A percentile compares a stretch with the other conserved stretches of the same genome.
phyloP scores from a whole-genome alignment of 1,140 invertebrate genomes.

The Kradibia gibbosae region DNA sequence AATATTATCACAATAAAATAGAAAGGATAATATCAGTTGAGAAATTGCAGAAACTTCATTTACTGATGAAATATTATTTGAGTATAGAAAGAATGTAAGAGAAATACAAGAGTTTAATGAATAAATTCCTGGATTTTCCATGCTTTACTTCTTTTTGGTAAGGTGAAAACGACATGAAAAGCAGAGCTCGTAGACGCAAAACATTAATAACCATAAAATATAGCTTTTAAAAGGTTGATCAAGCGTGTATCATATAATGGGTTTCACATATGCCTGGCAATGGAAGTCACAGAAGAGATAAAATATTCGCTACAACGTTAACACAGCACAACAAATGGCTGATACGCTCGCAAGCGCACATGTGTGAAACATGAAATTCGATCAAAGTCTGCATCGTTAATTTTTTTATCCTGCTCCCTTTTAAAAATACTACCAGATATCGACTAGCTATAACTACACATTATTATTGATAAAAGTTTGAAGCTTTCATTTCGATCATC shows the following conservation, averaged over 20 bases:
- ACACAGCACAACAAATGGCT: slow-evolving; percentile 11
- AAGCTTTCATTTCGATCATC: slow-evolving; percentile 29
- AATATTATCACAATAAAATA: neutral
- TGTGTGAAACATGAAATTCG: slow-evolving; percentile 12
- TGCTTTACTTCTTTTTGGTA: neutral
- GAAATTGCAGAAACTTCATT: neutral
- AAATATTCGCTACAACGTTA: slow-evolving; percentile 10
- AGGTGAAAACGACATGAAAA: neutral
- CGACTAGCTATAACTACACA: neutral
- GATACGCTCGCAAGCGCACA: neutral
- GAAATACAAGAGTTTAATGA: neutral
- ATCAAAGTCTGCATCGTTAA: slow-evolving; percentile 35
- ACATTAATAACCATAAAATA: slow-evolving; percentile 47
- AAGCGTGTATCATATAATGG: slow-evolving; percentile 27
- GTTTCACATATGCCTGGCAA: neutral
- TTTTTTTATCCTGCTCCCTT: slow-evolving; percentile 16
- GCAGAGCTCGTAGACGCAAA: slow-evolving; percentile 33
- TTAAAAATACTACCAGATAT: neutral
- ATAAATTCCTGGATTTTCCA: neutral
- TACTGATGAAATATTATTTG: neutral
- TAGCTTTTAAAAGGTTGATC: slow-evolving; percentile 40
- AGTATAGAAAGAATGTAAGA: neutral
- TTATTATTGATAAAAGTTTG: slow-evolving; percentile 37
- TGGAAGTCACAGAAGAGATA: slow-evolving; percentile 12
- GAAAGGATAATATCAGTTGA: neutral